Evolutionary conservation across 1,140 invertebrate genomes (phyloP), one percentile per base, ranked within the genome.

Genomic region (Adoxophyes honmai): DNA sequence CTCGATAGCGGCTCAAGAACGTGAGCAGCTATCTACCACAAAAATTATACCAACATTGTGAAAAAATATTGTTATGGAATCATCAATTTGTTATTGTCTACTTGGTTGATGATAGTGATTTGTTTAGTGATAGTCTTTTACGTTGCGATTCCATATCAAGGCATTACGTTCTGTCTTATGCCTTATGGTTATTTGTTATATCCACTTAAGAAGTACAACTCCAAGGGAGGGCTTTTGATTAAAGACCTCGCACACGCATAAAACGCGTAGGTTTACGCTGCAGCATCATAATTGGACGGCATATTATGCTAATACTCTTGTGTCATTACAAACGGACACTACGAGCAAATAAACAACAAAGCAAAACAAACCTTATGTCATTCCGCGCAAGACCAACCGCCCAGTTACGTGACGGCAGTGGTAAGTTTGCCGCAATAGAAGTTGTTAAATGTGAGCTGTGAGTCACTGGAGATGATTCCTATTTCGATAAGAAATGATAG

Each of bases 401-500:
- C 15, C 21, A 1, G 6, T 33, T 21, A 33, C n/a, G 16, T 21
- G 21, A 4, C 6, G 11, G 21, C 18, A 14, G 7, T 11, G 28
- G 28, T 48, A 48, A 48, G 42, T 21, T 48, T 16, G 42, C 9
- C 16, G 39, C 42, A 48, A 48, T 48, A 28, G 42, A 48, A 21
- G 42, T 14, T 38, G 42, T 14, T 38, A 11, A 38, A 38, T 13
- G 42, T 28, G 21, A 28, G 42, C 15, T 16, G n/a, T 48, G 42
- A 48, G 42, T 48, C 42, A 48, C 10, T 28, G 21, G 21, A 28
- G 42, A 48, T 48, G 42, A 48, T 33, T 48, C 42, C 42, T 21
- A 48, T 48, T 48, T 48, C n/a, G 42, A 48, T 48, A 28, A 48
- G 42, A 48, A 48, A 21, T 48, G 42, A 48, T 48, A 48, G 16